Percentiles rank a stretch among this genome's conserved stretches.
Evolutionary conservation across 2,113 vertebrate species (phyloP).

Genomic region (Pollachius pollachius): DNA sequence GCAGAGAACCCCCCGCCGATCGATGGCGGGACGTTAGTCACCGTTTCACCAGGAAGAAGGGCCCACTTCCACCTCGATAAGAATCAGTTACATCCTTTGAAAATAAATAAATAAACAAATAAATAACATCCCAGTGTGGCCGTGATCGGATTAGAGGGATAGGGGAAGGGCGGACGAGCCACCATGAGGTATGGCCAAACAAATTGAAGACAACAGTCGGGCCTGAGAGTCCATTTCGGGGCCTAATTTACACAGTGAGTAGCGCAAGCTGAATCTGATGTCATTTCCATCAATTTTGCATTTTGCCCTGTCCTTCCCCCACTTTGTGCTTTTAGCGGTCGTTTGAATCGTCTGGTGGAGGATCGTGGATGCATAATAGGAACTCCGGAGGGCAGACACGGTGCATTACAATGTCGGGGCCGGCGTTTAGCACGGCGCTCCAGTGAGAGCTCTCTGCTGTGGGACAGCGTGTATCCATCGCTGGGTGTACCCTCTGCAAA

Average conservation of each 20-base stretch:
- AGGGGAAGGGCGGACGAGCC: conserved; percentile 58
- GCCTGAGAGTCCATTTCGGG: conserved; percentile 71
- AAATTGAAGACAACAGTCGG: conserved; percentile 72
- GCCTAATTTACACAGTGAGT: conserved; percentile 73
- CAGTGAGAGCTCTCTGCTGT: conserved; percentile 51
- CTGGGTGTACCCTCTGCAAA: conserved; percentile 41
- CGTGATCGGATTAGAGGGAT: conserved; percentile 71
- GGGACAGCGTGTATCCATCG: conserved; percentile 7
- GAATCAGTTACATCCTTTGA: conserved; percentile 68
- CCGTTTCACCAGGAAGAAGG: conserved; percentile 70
- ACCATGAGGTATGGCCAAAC: conserved; percentile 63
- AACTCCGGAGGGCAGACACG: no score
- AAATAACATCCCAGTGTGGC: conserved; percentile 72
- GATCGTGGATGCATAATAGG: conserved; percentile 25
- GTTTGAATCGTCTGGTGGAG: conserved; percentile 49
- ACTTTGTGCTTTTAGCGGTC: conserved; percentile 59
- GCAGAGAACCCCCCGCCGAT: conserved; percentile 56
- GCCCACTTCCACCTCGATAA: conserved; percentile 62
- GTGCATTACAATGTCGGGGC: conserved; percentile 58
- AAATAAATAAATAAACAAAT: conserved; percentile 79
- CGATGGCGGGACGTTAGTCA: conserved; percentile 69
- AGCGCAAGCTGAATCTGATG: conserved; percentile 70
- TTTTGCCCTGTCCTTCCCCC: conserved; percentile 46
- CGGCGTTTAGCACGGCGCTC: conserved; percentile 45
- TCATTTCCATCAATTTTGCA: conserved; percentile 73